phyloP scores from a whole-genome alignment of 2,113 vertebrate genomes.

The Aspidoscelis tigris region DNA sequence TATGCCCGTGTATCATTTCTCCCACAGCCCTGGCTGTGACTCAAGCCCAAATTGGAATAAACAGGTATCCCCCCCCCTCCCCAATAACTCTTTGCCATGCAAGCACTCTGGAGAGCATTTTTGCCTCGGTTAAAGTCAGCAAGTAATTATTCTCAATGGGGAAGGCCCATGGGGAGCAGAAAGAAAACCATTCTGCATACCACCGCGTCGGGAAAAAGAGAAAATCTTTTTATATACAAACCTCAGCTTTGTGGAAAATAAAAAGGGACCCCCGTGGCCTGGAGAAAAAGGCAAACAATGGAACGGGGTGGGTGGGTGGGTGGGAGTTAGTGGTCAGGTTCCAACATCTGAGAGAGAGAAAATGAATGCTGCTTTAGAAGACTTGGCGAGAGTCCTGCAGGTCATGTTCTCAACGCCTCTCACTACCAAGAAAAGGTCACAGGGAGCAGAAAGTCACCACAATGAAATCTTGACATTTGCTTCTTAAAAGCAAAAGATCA shows the following conservation, averaged over 20 bases:
- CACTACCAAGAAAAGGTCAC: accelerated
- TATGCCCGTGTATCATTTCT: accelerated
- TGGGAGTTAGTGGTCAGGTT: not conserved
- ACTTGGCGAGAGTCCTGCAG: not conserved
- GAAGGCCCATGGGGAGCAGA: constrained; percentile 35
- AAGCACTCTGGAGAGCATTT: not conserved
- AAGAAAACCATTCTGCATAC: constrained; percentile 8
- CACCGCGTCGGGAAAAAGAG: not conserved
- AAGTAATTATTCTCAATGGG: constrained; percentile 15
- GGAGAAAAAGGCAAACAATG: too few relatives aligned
- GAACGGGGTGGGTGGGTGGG: not conserved
- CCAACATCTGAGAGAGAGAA: accelerated
- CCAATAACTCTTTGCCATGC: not conserved
- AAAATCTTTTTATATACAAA: not conserved
- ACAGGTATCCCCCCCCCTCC: not conserved
- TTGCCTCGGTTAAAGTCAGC: constrained; percentile 48
- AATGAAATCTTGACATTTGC: constrained; percentile 7
- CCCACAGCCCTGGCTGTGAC: not conserved
- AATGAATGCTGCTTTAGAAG: not conserved
- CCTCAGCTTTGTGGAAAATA: not conserved
- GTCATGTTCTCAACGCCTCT: not conserved
- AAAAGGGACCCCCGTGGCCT: not conserved
- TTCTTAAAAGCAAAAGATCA: constrained; percentile 13
- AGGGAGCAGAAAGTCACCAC: constrained; percentile 8
- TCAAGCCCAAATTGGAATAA: accelerated